Evolutionary conservation across 2,113 vertebrate species (phyloP), one percentile per base, ranked within the genome.

Genomic region (Pollimyrus isidori): DNA sequence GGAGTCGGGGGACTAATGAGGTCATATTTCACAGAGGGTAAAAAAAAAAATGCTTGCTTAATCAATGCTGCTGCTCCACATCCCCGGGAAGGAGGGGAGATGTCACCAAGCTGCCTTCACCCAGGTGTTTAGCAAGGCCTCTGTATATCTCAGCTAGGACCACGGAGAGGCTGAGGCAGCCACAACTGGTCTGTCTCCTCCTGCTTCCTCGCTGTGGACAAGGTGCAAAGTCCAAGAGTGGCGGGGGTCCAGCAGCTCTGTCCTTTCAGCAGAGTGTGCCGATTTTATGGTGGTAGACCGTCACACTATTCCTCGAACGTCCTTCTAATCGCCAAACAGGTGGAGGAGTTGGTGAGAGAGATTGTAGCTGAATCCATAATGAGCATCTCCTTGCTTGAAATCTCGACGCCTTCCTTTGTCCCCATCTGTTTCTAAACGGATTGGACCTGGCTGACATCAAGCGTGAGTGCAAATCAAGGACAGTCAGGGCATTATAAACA

Each of bases 301-400:
- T 91, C 89, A 73, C 15, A 90, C 89, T 17, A 88, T 90, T 92
- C 53, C 89, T 89, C 50, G 89, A 45, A 90, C 39, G 73, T 90
- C 87, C 42, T 89, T 92, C 4, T 89, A 92, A 92, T 93, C 93
- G 92, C 89, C 56, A 93, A 95, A 93, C 95, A 95, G 94, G 93
- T 94, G 94, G 94, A 88, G 58, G 90, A 84, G 89, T 92, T 94
- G 95, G 95, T 95, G 92, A 95, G 95, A 93, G 89, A 92, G 88
- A 90, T 94, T 91, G 88, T 90, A 93, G 23, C 94, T 91, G 93
- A 94, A 94, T 95, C 92, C 90, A 94, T 95, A 92, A 93, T 89
- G 91, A 91, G 92, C 92, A 93, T 94, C 94, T 94, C 92, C 52
- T 80, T 15, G 39, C 53, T 45, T 65, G 39, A 65, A 87, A 65